phyloP scores from a whole-genome alignment of 2,113 vertebrate species.

The Gorsachius goisagi region DNA sequence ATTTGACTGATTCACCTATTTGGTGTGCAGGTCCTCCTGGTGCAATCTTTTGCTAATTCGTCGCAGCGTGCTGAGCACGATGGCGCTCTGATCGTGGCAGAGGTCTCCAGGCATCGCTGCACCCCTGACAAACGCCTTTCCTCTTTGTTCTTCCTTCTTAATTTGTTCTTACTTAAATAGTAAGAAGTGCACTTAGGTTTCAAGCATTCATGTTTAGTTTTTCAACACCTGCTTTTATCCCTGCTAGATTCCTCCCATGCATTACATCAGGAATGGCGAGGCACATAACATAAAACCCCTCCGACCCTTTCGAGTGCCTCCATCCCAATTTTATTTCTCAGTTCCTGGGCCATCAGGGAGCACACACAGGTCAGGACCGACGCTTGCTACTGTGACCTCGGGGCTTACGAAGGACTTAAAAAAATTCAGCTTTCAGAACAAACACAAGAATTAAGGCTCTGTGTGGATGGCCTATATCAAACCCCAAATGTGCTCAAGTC shows the following conservation, averaged over 20 bases:
- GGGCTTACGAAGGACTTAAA: neutral
- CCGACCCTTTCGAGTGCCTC: neutral
- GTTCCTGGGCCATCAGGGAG: neutral
- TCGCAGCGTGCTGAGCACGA: neutral
- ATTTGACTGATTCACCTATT: neutral
- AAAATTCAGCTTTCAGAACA: neutral
- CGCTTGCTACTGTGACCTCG: neutral
- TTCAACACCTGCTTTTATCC: neutral
- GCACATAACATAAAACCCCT: neutral
- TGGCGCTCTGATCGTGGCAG: neutral
- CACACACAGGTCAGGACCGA: neutral
- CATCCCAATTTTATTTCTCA: neutral
- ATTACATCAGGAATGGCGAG: neutral
- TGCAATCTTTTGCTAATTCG: neutral
- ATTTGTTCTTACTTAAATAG: conserved; percentile 30
- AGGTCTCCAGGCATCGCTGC: neutral
- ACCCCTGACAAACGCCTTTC: neutral
- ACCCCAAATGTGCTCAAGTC: neutral
- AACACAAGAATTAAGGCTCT: neutral
- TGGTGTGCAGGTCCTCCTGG: neutral
- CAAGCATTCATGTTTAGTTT: neutral
- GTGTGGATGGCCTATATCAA: neutral
- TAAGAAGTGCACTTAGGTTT: neutral
- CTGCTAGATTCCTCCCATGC: neutral
- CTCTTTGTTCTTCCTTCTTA: conserved; percentile 1